phyloP scores from a whole-genome alignment of 2,797 vertebrate genomes.

The Adelosebastes latens region DNA sequence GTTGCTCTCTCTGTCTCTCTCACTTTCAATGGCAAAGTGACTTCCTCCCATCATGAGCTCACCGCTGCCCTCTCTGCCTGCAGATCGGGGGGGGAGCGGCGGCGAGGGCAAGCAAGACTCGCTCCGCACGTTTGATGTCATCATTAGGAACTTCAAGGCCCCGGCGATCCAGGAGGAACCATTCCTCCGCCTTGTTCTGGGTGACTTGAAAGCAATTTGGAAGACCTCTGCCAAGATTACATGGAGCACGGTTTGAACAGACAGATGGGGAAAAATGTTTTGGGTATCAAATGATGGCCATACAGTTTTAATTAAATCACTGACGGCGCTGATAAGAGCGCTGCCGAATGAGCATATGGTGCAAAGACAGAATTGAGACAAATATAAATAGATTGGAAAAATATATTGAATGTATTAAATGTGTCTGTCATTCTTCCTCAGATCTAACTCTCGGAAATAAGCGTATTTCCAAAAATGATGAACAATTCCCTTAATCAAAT shows the following conservation, averaged over 20 bases:
- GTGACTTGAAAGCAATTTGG: constrained; percentile 71
- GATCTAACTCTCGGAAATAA: neutral
- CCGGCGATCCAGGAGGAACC: constrained; percentile 39
- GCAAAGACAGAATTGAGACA: constrained; percentile 25
- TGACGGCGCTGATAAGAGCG: constrained; percentile 34
- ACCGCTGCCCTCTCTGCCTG: constrained; percentile 63
- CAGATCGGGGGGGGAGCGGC: constrained; percentile 42
- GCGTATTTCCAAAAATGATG: neutral
- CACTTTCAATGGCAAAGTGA: constrained; percentile 53
- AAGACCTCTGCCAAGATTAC: constrained; percentile 59
- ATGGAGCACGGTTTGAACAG: constrained; percentile 51
- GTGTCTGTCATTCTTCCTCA: neutral
- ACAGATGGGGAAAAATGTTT: constrained; percentile 60
- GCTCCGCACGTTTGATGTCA: constrained; percentile 73
- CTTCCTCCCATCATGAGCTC: constrained; percentile 79
- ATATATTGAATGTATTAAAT: constrained; percentile 3
- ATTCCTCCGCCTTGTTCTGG: constrained; percentile 62
- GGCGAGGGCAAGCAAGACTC: constrained; percentile 28
- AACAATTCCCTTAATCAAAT: neutral
- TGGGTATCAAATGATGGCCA: constrained; percentile 50
- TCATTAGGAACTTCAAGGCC: constrained; percentile 73
- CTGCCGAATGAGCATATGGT: constrained; percentile 29
- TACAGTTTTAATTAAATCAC: constrained; percentile 56
- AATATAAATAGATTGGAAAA: constrained; percentile 26
- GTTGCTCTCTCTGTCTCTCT: constrained; percentile 59